phyloP scores from a whole-genome alignment of 2,113 vertebrate genomes.

The Rhegmatorhina hoffmannsi region DNA sequence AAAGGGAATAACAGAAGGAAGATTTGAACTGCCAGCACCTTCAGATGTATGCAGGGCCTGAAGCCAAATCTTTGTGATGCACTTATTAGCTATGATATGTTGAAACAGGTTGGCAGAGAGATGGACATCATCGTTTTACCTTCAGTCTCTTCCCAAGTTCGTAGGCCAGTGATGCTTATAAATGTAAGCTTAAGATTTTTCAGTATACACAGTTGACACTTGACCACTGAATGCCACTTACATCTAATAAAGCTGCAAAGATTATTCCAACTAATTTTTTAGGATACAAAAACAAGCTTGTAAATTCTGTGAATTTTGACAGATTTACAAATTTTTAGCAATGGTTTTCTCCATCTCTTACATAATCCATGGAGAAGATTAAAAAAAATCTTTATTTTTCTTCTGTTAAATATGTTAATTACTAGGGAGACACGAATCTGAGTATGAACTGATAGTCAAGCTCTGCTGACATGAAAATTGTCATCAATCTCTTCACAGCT shows the following conservation, averaged over 20 bases:
- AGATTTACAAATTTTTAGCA: constrained; percentile 52
- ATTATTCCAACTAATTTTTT: background rate
- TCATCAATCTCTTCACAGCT: background rate
- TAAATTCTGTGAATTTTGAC: constrained; percentile 9
- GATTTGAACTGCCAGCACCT: background rate
- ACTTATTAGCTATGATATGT: background rate
- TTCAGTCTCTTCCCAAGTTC: background rate
- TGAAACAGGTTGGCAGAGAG: background rate
- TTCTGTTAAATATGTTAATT: background rate
- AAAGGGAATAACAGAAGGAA: background rate
- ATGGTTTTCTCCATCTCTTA: constrained; percentile 31
- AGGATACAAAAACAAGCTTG: background rate
- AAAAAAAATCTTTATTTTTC: background rate
- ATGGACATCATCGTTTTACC: background rate
- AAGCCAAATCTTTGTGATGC: accelerated
- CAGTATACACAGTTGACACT: background rate
- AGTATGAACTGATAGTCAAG: background rate
- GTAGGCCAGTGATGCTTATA: background rate
- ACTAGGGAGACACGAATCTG: constrained; percentile 41
- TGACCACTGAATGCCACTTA: background rate
- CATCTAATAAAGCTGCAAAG: constrained; percentile 32
- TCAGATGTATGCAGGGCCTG: background rate
- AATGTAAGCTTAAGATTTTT: constrained; percentile 21
- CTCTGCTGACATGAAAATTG: constrained; percentile 12
- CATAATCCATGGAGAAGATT: background rate